Evolutionary conservation across 2,113 vertebrate genomes (phyloP).

Genomic region (Phyllopteryx taeniolatus): DNA sequence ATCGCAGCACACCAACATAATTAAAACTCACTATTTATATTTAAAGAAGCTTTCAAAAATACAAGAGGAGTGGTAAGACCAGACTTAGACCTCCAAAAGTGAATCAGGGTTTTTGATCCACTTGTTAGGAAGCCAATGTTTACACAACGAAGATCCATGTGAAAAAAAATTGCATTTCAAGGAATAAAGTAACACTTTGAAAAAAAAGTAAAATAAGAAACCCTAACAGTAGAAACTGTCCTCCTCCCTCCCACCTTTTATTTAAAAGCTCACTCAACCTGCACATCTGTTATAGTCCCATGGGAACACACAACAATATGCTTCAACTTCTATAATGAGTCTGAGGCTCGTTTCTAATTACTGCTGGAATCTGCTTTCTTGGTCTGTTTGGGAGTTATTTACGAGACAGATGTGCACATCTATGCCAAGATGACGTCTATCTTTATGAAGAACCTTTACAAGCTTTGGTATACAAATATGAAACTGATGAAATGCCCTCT

Average conservation of each 20-base stretch:
- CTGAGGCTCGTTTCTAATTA: constrained; percentile 44
- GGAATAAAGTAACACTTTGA: background rate
- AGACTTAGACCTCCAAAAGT: no score
- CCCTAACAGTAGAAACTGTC: constrained; percentile 9
- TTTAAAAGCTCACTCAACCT: constrained; percentile 34
- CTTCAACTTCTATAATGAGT: constrained; percentile 43
- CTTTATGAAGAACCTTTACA: constrained; percentile 19
- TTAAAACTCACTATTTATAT: no score
- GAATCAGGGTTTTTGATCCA: background rate
- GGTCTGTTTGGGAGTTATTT: constrained; percentile 34
- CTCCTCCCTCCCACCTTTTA: constrained; percentile 11
- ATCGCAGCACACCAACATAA: no score
- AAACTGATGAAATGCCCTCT: background rate
- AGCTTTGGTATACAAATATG: constrained; percentile 7
- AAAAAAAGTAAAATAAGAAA: background rate
- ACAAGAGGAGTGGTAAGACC: background rate
- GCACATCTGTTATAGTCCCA: constrained; percentile 59
- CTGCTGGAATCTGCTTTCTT: constrained; percentile 40
- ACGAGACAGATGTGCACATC: constrained; percentile 46
- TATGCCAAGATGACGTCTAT: constrained; percentile 22
- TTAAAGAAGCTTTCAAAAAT: background rate
- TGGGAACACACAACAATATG: constrained; percentile 47
- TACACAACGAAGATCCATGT: background rate
- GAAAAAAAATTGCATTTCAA: background rate
- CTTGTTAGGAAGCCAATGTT: background rate